Base-by-base conservation (phyloP, 2,113 vertebrate genomes). In the Pleuronectes platessa region DNA sequence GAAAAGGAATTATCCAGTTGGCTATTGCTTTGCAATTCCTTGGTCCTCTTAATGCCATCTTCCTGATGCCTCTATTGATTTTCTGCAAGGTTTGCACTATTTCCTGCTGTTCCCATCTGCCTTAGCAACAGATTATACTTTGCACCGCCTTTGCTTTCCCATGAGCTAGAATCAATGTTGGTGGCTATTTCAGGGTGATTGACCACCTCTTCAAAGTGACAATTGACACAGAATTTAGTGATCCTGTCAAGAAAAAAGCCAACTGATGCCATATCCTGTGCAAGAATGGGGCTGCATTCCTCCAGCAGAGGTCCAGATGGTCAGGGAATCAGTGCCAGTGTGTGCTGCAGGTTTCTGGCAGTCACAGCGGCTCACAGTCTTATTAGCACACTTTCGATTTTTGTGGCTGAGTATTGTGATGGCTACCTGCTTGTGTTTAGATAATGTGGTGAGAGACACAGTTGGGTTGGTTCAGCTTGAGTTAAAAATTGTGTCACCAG, bases 61-160 rank as follows among this genome's bases (percentile, higher is more conserved):
- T 68, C 56, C 42, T 79, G 70, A 87, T 68, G 74, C 67, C 59
- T 81, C 81, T 85, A 81, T 84, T 74, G 81, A 82, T 74, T 86
- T 84, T 71, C 42, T 61, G 40, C 71, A 60, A 15, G 2, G 14
- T 31, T 21, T 18, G 9, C 58, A 66, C 18, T 60, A 35, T 72
- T 21, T 53, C 82, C 51, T 74, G 68, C 74, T 79, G 75, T 11
- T 56, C 27, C 70, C 71, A 85, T 77, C 84, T 86, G 82, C 71
- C 24, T 37, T 21, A 24, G 64, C 37, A 2, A n/a, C 17, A 78
- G 58, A 70, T 68, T 61, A 65, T 67, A 68, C 79, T 59, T 21
- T 12, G 17, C 17, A 5, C 47, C 47, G 6, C 24, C 15, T 49
- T 47, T 58, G n/a, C 64, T 51, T 61, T 82, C 56, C 37, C 76